Evolutionary conservation across 2,113 vertebrate species (phyloP), one percentile per base, ranked within the genome.

Genomic region (Merops nubicus): DNA sequence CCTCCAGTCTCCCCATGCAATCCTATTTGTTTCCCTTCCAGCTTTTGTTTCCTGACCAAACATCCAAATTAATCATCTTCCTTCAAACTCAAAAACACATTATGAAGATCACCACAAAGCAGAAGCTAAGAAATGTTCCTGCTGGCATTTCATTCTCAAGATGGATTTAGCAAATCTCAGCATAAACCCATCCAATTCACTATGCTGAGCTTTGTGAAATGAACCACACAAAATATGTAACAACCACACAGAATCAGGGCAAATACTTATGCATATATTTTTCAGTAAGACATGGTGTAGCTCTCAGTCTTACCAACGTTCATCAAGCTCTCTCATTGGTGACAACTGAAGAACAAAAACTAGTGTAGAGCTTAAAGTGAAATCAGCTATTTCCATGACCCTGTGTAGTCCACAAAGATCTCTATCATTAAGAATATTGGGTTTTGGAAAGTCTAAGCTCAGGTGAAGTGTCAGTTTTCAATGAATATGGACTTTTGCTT

Each of bases 21-120:
- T 51, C 68, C 23, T 19, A 53, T 87, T 86, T 80, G 11, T 79
- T 91, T 88, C 38, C 45, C 63, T 91, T 54, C 28, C 22, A 88
- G n/a, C 25, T 82, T 89, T 81, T 86, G 5, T 91, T 89, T 70
- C 53, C 65, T 76, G 25, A 20, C 31, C 74, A 65, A 87, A 79
- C n/a, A 91, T 7, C n/a, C 70, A 69, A 69, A 91, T 73, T 68
- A 65, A 83, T 95, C 48, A 56, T 36, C 21, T 45, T 67, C 48
- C 43, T 76, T 89, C 57, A 18, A 91, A 82, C 28, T 36, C 45
- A 12, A 72, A 85, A 57, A 57, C 56, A 28, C 22, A 8, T 53
- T 43, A 76, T 33, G 59, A 87, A 65, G 21, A 79, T 45, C 65
- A 40, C 43, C 56, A 81, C 70, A 43, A 82, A 67, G 69, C 34